Percentiles rank a stretch among this genome's conserved stretches.
These are phyloP conservation scores for Eupsilia transversa DNA, from an alignment of 2,888 invertebrate species.

Conservation along the genomic window DNA sequence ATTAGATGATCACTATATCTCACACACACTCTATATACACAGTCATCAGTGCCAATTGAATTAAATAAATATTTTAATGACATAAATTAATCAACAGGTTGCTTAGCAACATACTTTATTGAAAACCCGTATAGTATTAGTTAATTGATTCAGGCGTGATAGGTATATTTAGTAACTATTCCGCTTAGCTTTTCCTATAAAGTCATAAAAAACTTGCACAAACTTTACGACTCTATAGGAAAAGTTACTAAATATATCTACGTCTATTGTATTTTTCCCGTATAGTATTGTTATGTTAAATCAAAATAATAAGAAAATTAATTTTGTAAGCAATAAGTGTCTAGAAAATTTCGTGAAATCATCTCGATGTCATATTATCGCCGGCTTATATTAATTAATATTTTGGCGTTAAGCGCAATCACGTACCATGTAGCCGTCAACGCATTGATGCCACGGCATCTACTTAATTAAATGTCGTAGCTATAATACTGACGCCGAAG, in stretches of 20 bases:
- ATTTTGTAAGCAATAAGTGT: slow-evolving; percentile 24
- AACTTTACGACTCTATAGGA: too few relatives aligned
- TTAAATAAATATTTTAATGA: background rate
- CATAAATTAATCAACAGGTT: background rate
- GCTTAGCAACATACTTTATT: background rate
- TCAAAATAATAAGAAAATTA: slow-evolving; percentile 10
- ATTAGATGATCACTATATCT: background rate
- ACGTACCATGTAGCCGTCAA: slow-evolving; percentile 63
- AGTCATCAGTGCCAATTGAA: background rate
- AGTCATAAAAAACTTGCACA: too few relatives aligned
- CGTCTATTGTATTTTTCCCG: too few relatives aligned
- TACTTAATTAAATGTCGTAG: slow-evolving; percentile 84
- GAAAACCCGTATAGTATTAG: background rate
- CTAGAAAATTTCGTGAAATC: slow-evolving; percentile 41
- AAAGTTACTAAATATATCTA: too few relatives aligned
- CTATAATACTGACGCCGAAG: slow-evolving; percentile 61
- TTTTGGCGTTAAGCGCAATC: slow-evolving; percentile 64
- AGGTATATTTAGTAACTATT: too few relatives aligned
- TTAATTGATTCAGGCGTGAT: too few relatives aligned
- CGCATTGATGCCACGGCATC: slow-evolving; percentile 74
- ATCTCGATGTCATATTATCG: slow-evolving; percentile 55
- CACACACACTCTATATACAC: too few relatives aligned
- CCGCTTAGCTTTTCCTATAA: too few relatives aligned
- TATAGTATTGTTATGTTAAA: too few relatives aligned
- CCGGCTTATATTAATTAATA: slow-evolving; percentile 65